Percentiles rank a stretch among this genome's conserved stretches.
These are phyloP conservation scores for Drosophila nikananu DNA, from an alignment of 1,140 invertebrate species.

Conservation along the genomic window DNA sequence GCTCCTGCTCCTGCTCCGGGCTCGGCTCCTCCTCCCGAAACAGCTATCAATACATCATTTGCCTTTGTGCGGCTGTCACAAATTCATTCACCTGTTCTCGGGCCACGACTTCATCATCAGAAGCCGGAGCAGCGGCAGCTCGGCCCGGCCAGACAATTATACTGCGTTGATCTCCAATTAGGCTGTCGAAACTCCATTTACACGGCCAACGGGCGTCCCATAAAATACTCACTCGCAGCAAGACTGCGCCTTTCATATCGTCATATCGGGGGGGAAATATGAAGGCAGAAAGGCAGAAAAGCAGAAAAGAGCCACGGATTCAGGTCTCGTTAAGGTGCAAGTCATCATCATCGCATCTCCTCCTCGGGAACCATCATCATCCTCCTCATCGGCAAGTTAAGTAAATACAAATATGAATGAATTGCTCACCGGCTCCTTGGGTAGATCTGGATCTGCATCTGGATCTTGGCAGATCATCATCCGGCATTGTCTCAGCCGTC, in stretches of 20 bases:
- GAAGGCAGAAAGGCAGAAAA: constrained; percentile 37
- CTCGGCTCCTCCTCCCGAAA: constrained; percentile 65
- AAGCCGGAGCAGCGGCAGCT: constrained; percentile 36
- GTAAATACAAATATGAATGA: constrained; percentile 84
- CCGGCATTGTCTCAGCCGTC: constrained; percentile 62
- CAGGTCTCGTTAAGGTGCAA: constrained; percentile 69
- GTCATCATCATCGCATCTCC: constrained; percentile 69
- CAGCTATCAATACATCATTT: constrained; percentile 84
- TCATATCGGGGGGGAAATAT: constrained; percentile 39
- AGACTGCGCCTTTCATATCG: constrained; percentile 62
- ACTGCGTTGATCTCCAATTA: constrained; percentile 83
- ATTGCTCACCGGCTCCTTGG: constrained; percentile 57
- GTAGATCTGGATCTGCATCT: constrained; percentile 61
- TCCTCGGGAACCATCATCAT: constrained; percentile 62
- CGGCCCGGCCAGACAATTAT: constrained; percentile 71
- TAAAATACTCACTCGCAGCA: constrained; percentile 54
- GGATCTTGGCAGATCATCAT: constrained; percentile 78
- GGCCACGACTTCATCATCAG: constrained; percentile 75
- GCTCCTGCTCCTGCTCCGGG: constrained; percentile 2
- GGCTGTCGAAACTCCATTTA: constrained; percentile 84
- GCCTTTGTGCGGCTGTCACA: constrained; percentile 80
- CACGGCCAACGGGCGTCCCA: constrained; percentile 75
- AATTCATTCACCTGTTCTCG: constrained; percentile 83
- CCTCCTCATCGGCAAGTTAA: constrained; percentile 70
- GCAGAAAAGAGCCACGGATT: constrained; percentile 34